These are phyloP conservation scores for Hedychridium roseum DNA, from an alignment of 2,888 invertebrate species.

Conservation along the genomic window DNA sequence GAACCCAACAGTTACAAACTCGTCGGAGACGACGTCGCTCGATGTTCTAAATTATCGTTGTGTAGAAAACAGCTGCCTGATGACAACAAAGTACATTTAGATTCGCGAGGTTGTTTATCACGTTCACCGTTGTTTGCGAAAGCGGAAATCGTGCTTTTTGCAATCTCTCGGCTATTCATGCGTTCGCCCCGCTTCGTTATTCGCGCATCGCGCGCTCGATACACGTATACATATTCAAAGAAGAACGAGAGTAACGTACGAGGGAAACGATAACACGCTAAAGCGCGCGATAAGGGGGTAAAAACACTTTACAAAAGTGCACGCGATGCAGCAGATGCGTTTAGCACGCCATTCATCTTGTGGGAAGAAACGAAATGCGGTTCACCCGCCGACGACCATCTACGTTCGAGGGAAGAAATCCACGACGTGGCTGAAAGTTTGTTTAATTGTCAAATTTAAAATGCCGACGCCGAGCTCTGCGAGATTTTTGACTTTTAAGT, in stretches of 20 bases:
- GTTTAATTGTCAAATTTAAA: no score
- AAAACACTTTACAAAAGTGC: slow-evolving; percentile 17
- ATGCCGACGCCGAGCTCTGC: not conserved
- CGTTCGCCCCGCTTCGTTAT: no score
- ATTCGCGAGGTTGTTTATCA: not conserved
- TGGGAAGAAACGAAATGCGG: slow-evolving; percentile 19
- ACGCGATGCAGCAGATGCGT: slow-evolving; percentile 18
- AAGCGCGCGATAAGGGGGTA: slow-evolving; percentile 7
- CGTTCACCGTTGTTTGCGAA: slow-evolving; percentile 9
- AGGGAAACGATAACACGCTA: slow-evolving; percentile 3
- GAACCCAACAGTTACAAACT: no score
- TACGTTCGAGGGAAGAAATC: no score
- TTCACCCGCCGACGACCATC: slow-evolving; percentile 25
- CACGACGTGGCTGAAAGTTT: no score
- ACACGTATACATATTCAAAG: no score
- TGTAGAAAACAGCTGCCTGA: no score
- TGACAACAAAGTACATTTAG: no score
- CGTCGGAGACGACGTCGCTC: no score
- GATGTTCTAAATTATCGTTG: no score
- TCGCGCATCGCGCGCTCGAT: slow-evolving; percentile 2
- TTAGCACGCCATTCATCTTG: slow-evolving; percentile 19
- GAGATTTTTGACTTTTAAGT: slow-evolving; percentile 6
- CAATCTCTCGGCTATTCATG: slow-evolving; percentile 12
- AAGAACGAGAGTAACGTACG: slow-evolving; percentile 7
- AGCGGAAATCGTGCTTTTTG: slow-evolving; percentile 13